These are phyloP conservation scores for Scomber japonicus DNA, from an alignment of 2,113 vertebrate genomes.

Conservation along the genomic window DNA sequence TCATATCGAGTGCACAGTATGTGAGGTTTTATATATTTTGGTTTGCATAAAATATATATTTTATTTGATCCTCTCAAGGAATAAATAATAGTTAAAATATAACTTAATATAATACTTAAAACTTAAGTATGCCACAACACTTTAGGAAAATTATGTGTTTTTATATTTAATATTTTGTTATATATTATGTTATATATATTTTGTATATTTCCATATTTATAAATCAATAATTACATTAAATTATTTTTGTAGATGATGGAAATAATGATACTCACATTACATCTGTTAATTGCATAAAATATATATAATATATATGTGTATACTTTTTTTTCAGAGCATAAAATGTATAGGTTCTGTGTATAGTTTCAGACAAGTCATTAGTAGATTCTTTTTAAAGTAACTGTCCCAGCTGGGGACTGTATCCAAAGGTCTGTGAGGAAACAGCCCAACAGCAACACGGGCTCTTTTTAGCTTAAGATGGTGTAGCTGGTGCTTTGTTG, in stretches of 20 bases:
- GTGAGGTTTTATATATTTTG: too few relatives aligned
- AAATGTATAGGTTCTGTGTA: neutral
- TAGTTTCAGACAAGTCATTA: slow-evolving; percentile 9
- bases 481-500: slow-evolving; percentile 54
- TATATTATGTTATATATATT: too few relatives aligned
- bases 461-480: slow-evolving; percentile 38
- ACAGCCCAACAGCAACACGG: slow-evolving; percentile 31
- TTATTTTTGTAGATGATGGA: neutral
- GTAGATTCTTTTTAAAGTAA: slow-evolving; percentile 17
- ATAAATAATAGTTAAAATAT: too few relatives aligned
- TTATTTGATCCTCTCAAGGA: too few relatives aligned
- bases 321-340: neutral
- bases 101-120: too few relatives aligned
- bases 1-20: too few relatives aligned
- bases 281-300: slow-evolving; percentile 10
- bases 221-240: too few relatives aligned
- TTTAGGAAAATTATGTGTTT: too few relatives aligned
- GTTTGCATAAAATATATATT: too few relatives aligned
- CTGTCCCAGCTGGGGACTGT: slow-evolving; percentile 14
- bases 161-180: too few relatives aligned
- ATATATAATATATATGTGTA: neutral
- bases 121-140: too few relatives aligned
- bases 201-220: too few relatives aligned
- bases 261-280: neutral
- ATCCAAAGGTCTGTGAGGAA: slow-evolving; percentile 37